A percentile compares a stretch with the other conserved stretches of the same genome.
These are phyloP conservation scores for Diloba caeruleocephala DNA, from an alignment of 2,888 invertebrate genomes.

Conservation along the genomic window DNA sequence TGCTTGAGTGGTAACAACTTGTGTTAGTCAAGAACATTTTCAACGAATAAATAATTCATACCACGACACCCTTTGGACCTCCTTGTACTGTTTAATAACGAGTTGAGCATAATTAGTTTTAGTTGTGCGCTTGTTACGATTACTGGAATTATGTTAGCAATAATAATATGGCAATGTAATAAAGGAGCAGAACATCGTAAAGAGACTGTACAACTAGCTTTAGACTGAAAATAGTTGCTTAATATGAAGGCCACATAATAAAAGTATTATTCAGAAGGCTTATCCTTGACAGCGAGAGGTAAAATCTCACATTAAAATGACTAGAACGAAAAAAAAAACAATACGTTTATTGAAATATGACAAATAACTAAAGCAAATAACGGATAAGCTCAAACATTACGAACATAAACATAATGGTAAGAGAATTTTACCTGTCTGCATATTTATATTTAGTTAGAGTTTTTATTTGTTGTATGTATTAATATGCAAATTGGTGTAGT, in stretches of 20 bases:
- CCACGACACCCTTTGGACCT: slow-evolving; percentile 35
- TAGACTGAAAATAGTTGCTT: not conserved
- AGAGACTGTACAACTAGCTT: not conserved
- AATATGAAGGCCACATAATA: not conserved
- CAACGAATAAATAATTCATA: slow-evolving; percentile 45
- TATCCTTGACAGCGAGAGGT: too few relatives aligned
- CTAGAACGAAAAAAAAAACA: too few relatives aligned
- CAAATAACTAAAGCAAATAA: too few relatives aligned
- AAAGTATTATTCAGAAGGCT: not conserved
- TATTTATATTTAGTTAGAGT: too few relatives aligned
- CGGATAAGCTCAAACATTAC: too few relatives aligned
- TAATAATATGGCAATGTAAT: slow-evolving; percentile 20
- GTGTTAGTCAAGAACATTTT: slow-evolving; percentile 24
- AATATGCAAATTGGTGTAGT: too few relatives aligned
- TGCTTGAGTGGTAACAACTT: slow-evolving; percentile 22
- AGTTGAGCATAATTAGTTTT: slow-evolving; percentile 45
- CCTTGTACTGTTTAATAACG: slow-evolving; percentile 38
- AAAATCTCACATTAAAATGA: too few relatives aligned
- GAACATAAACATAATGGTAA: too few relatives aligned
- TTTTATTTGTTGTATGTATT: too few relatives aligned
- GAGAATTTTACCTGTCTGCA: too few relatives aligned
- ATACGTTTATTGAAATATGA: too few relatives aligned
- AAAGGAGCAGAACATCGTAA: slow-evolving; percentile 5
- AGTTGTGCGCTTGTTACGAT: slow-evolving; percentile 27
- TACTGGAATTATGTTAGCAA: slow-evolving; percentile 21